Percentiles rank a stretch among this genome's conserved stretches.
phyloP scores from a whole-genome alignment of 1,140 invertebrate species.

The Sesamia nonagrioides region DNA sequence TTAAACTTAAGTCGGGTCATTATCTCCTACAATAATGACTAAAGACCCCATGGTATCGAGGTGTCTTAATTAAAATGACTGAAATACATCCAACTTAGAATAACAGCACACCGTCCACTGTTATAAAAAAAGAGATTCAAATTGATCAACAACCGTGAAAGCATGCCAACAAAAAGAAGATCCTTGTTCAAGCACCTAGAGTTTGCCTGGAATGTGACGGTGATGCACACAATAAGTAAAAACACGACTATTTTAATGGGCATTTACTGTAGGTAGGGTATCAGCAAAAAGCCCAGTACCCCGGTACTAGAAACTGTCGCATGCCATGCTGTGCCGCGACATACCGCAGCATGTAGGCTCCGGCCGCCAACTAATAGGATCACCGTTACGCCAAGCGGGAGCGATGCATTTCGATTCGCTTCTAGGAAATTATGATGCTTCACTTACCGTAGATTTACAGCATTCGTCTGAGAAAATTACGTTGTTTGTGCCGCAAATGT shows the following conservation, averaged over 20 bases:
- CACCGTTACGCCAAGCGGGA: conserved; percentile 52
- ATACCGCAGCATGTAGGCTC: conserved; percentile 22
- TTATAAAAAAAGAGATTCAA: conserved; percentile 19
- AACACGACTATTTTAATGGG: conserved; percentile 41
- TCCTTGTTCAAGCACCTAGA: conserved; percentile 21
- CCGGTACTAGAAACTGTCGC: conserved; percentile 15
- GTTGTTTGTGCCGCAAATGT: conserved; percentile 30
- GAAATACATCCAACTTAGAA: not conserved
- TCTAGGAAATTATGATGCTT: conserved; percentile 44
- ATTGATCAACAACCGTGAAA: conserved; percentile 39
- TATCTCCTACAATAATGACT: not conserved
- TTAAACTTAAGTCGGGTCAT: not conserved
- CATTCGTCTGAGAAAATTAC: conserved; percentile 33
- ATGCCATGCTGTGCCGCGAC: conserved; percentile 5
- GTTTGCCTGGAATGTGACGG: conserved; percentile 18
- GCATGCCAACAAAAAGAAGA: conserved; percentile 22
- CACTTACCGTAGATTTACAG: conserved; percentile 28
- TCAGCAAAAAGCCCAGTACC: conserved; percentile 24
- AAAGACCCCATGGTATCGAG: not conserved
- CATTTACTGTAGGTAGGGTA: conserved; percentile 38
- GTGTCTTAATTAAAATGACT: conserved; percentile 3
- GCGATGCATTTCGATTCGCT: conserved; percentile 49
- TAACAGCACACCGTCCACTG: conserved; percentile 9
- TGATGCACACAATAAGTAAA: conserved; percentile 40
- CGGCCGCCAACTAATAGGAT: conserved; percentile 43